Evolutionary conservation across 2,797 vertebrate species (phyloP).

Genomic region (Peromyscus melanophrys): DNA sequence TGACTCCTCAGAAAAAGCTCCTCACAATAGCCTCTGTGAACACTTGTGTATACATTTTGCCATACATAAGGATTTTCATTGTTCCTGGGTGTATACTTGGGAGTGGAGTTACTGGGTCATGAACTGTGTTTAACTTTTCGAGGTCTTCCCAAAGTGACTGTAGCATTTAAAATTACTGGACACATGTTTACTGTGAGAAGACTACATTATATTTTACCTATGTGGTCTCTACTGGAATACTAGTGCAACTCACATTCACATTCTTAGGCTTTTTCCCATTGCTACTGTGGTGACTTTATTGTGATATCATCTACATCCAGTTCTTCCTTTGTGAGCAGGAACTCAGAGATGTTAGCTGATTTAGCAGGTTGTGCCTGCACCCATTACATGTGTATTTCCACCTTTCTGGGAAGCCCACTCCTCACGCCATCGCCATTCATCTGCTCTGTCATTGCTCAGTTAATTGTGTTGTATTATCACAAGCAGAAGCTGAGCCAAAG

Average conservation of each 20-base stretch:
- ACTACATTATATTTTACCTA: not conserved
- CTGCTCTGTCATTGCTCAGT: not conserved
- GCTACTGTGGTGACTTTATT: conserved; percentile 11
- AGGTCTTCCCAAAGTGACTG: not conserved
- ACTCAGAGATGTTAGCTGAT: not conserved
- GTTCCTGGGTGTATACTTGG: not conserved
- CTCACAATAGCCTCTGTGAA: not conserved
- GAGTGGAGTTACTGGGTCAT: not conserved
- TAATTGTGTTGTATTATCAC: conserved; percentile 21
- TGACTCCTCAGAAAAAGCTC: not conserved
- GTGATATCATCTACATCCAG: not conserved
- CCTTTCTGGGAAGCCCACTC: not conserved
- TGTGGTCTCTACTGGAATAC: not conserved
- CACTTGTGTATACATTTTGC: not conserved
- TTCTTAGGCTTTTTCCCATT: not conserved
- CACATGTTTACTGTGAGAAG: not conserved
- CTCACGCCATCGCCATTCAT: not conserved
- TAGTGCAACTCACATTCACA: not conserved
- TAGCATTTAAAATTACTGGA: not conserved
- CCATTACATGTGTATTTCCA: not conserved
- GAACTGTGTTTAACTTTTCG: not conserved
- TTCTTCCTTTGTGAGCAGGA: not conserved
- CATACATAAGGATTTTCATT: not conserved
- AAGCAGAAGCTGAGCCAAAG: not conserved
- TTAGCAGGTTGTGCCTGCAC: not conserved